Evolutionary conservation across 2,797 vertebrate genomes (phyloP).

Genomic region (Rhinoraja longicauda): DNA sequence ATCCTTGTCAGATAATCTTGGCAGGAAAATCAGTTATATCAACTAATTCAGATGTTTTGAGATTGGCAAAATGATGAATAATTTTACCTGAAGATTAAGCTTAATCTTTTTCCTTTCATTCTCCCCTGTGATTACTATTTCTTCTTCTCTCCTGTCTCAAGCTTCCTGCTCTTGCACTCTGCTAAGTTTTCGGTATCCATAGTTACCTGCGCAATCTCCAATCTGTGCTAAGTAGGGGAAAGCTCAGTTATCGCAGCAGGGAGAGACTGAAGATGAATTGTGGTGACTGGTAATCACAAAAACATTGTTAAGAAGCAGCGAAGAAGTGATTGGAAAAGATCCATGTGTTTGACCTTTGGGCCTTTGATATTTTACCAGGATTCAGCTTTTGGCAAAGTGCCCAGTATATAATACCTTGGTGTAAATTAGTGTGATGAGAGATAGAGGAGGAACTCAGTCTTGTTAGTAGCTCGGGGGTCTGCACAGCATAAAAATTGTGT

Average conservation of each 20-base stretch:
- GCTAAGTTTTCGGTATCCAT: neutral
- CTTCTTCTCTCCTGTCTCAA: neutral
- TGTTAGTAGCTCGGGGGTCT: neutral
- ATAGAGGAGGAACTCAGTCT: neutral
- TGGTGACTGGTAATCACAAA: neutral
- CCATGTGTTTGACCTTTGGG: neutral
- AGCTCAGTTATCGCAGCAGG: neutral
- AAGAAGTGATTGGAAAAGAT: conserved; percentile 16
- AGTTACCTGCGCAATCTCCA: conserved; percentile 6
- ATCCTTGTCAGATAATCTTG: too few species aligned
- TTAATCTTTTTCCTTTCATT: neutral
- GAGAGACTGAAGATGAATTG: neutral
- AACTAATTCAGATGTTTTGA: neutral
- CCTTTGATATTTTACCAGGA: conserved; percentile 15
- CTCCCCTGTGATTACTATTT: neutral
- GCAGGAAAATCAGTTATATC: neutral
- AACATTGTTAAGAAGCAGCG: neutral
- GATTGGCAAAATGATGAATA: neutral
- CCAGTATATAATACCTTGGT: neutral
- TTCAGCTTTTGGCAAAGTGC: conserved; percentile 12
- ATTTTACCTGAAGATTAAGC: neutral
- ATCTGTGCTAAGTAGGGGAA: neutral
- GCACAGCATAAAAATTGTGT: neutral
- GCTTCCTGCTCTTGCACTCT: neutral
- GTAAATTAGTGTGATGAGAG: neutral